phyloP scores from a whole-genome alignment of 2,113 vertebrate genomes.

The Pollachius pollachius region DNA sequence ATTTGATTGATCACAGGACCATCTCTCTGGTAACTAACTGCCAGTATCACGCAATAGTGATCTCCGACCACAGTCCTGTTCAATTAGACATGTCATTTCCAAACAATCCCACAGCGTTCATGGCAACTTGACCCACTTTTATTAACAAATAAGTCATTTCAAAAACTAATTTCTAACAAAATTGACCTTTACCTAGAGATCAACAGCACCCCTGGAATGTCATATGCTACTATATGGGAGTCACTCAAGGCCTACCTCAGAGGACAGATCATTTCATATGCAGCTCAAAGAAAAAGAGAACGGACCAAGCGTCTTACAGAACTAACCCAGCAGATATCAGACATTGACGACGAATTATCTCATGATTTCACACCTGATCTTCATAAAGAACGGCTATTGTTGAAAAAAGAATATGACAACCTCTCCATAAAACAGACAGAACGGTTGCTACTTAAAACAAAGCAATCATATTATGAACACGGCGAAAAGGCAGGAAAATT shows the following conservation, averaged over 20 bases:
- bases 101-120: constrained; percentile 1
- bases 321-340: no score
- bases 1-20: constrained; percentile 11
- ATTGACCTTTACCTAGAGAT: neutral
- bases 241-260: neutral
- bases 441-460: no score
- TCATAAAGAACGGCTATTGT: no score
- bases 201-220: neutral
- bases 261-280: neutral
- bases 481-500: no score
- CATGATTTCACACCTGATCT: no score
- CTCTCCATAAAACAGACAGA: no score
- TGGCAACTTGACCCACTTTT: constrained; percentile 6
- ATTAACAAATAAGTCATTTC: neutral
- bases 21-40: constrained; percentile 5
- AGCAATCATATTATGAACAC: no score
- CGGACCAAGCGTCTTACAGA: neutral
- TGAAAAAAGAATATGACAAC: no score
- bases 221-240: neutral
- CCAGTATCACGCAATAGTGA: constrained; percentile 7
- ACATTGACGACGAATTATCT: no score
- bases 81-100: constrained; percentile 14
- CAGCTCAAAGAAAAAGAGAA: neutral
- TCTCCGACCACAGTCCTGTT: constrained; percentile 7
- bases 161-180: neutral